Evolutionary conservation across 2,113 vertebrate genomes (phyloP).

Genomic region (Petroica traversi): DNA sequence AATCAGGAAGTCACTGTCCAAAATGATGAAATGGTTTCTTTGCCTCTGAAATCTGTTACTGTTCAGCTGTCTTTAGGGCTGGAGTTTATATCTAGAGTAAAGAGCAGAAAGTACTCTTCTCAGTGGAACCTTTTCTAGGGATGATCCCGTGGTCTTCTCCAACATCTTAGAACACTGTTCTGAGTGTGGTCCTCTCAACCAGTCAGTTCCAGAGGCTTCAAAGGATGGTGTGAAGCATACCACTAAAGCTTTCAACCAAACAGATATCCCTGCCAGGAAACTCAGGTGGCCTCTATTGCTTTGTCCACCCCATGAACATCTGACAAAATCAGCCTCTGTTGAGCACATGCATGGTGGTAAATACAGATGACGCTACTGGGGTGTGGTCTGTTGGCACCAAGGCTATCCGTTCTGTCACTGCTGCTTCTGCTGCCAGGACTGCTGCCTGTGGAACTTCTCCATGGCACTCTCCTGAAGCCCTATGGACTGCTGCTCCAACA

Average conservation of each 20-base stretch:
- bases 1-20: not conserved
- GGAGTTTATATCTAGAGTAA: conserved; percentile 1
- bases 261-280: not conserved
- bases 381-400: not conserved
- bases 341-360: conserved; percentile 15
- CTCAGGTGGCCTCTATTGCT: not conserved
- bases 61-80: conserved; percentile 62
- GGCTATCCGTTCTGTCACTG: not conserved
- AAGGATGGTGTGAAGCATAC: not conserved
- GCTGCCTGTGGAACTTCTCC: not conserved
- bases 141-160: not conserved
- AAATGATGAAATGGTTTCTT: not conserved
- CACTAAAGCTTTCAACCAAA: conserved; percentile 52
- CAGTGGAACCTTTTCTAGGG: not conserved
- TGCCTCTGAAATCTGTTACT: conserved; percentile 33
- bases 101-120: not conserved
- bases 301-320: not conserved
- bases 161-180: not conserved
- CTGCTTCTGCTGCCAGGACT: not conserved
- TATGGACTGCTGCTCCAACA: not conserved
- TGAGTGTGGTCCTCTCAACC: not conserved
- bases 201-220: not conserved
- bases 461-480: not conserved
- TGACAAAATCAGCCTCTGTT: conserved; percentile 61
- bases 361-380: not conserved